Evolutionary conservation across 2,113 vertebrate species (phyloP).

Genomic region (Bostrychus sinensis): DNA sequence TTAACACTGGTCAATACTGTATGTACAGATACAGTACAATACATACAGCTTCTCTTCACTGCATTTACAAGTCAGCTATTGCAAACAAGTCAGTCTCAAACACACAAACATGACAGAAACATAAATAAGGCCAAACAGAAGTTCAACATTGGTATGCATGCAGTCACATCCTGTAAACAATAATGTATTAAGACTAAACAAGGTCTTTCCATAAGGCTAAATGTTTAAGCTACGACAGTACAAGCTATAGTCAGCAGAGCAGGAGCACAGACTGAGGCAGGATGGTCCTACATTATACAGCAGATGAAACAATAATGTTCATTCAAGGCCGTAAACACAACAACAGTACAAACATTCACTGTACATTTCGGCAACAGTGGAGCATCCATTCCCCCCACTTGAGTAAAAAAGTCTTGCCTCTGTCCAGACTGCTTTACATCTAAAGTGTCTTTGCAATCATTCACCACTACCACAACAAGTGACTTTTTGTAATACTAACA

Average conservation of each 20-base stretch:
- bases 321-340: conserved; percentile 70
- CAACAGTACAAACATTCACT: conserved; percentile 57
- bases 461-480: background rate
- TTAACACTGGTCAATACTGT: conserved; percentile 54
- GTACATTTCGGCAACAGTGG: conserved; percentile 57
- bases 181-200: conserved; percentile 78
- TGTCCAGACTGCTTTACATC: conserved; percentile 27
- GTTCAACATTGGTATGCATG: conserved; percentile 77
- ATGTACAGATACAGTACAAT: conserved; percentile 34
- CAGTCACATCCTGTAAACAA: conserved; percentile 81
- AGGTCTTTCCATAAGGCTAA: conserved; percentile 81
- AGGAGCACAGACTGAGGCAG: conserved; percentile 27
- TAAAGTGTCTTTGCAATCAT: conserved; percentile 46
- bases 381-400: conserved; percentile 22
- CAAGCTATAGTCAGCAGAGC: conserved; percentile 31
- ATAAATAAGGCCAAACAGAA: conserved; percentile 82
- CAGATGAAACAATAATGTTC: conserved; percentile 54
- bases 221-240: conserved; percentile 66
- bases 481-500: conserved; percentile 40
- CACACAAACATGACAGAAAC: conserved; percentile 61
- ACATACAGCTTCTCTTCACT: conserved; percentile 28
- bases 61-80: conserved; percentile 42
- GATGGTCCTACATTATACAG: conserved; percentile 50
- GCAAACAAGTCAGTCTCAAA: conserved; percentile 55
- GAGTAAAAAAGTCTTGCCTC: conserved; percentile 40